Evolutionary conservation across 1,140 invertebrate genomes (phyloP).

Genomic region (Drosophila pseudoobscura): DNA sequence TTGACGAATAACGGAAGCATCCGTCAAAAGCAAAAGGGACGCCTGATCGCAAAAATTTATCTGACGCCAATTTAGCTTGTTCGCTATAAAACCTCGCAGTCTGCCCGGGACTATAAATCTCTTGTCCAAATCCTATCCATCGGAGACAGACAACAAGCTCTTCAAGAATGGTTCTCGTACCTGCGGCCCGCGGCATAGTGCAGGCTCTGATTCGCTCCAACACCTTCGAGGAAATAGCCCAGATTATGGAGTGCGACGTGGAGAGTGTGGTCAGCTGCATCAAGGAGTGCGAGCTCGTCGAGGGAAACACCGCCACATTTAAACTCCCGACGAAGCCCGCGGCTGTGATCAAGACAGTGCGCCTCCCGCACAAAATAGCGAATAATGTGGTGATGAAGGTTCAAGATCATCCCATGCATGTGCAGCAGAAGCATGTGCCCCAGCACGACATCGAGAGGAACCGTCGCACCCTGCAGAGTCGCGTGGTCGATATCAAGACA

Average conservation of each 20-base stretch:
- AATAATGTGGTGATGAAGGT: slow-evolving; percentile 36
- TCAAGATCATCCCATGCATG: slow-evolving; percentile 54
- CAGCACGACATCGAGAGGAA: slow-evolving; percentile 56
- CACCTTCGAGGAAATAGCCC: slow-evolving; percentile 50
- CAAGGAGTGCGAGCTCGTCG: slow-evolving; percentile 21
- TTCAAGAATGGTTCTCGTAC: slow-evolving; percentile 44
- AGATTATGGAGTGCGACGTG: slow-evolving; percentile 58
- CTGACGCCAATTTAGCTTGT: slow-evolving; percentile 28
- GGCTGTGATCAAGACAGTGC: no score
- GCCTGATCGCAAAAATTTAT: slow-evolving; percentile 27
- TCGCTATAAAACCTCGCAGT: slow-evolving; percentile 29
- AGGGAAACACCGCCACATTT: slow-evolving; percentile 29
- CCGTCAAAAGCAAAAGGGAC: slow-evolving; percentile 18
- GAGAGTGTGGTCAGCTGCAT: slow-evolving; percentile 54
- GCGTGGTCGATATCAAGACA: slow-evolving; percentile 59
- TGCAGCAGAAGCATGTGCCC: slow-evolving; percentile 44
- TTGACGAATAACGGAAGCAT: slow-evolving; percentile 12
- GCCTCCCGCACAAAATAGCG: no score
- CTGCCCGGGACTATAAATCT: slow-evolving; percentile 24
- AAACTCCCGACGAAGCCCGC: slow-evolving; percentile 10
- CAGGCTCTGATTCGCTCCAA: slow-evolving; percentile 32
- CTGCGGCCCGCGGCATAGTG: slow-evolving; percentile 36
- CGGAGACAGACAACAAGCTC: background rate
- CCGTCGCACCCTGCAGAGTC: slow-evolving; percentile 58
- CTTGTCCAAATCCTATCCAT: background rate